Base-by-base conservation (phyloP, 2,797 vertebrate species). In the Acrocephalus scirpaceus region DNA sequence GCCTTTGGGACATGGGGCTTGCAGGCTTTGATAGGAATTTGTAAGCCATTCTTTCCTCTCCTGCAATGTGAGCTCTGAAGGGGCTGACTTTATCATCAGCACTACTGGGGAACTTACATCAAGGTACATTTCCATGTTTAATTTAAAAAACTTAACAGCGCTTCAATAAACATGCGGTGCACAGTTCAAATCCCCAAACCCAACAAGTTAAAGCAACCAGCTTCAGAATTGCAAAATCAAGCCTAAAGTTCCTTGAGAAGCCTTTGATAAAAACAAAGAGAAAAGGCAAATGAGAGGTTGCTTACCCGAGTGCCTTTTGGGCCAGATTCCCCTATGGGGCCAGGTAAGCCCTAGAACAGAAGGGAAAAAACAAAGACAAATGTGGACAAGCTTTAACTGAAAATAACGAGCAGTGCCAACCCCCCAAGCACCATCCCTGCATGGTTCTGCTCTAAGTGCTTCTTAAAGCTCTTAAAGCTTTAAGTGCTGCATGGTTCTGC, bases 251-350 rank as follows among this genome's bases (percentile, higher is more conserved):
- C 44, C 67, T 74, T 30, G 47, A 56, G 48, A 85, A 88, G 25
- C 27, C 13, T 67, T 65, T 50, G 50, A 38, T 75, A 48, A 74
- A 88, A 61, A 50, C 19, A 66, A 61, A 36, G 32, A 60, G 56
- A 61, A 67, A 90, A 93, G 50, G 61, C 58, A 88, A 87, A 67
- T 22, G 22, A 78, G 89, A 87, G 29, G 75, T 75, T 78, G 98
- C 99, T 99, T 98, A 99, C 99, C 98, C 97, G 97, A 94, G 97
- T 96, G 96, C 99, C 99, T 98, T 99, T 99, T 67, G 98, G 98
- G 93, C 99, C 99, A 95, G 98, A 92, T 89, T 97, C 98, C 92
- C 99, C 99, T 98, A 99, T 92, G 44, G 98, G 99, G 92, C 99
- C 99, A 86, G 99, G 99, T 93, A 99, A 98, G 74, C 99, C 99